Evolutionary conservation across 2,113 vertebrate genomes (phyloP).

Genomic region (Cinclus cinclus): DNA sequence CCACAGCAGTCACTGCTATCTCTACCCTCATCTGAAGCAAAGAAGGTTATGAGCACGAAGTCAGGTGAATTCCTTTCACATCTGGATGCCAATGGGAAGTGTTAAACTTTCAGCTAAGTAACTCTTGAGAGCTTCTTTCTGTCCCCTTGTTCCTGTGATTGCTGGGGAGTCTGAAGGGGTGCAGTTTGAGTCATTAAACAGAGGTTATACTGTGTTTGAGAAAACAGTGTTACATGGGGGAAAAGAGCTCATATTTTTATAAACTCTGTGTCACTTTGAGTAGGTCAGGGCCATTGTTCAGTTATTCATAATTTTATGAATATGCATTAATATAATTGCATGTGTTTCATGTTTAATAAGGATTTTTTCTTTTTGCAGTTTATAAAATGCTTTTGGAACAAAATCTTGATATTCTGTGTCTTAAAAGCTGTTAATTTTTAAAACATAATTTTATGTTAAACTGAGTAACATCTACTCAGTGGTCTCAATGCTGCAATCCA

Average conservation of each 20-base stretch:
- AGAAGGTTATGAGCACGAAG: neutral
- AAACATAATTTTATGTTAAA: neutral
- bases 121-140: neutral
- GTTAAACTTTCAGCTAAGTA: neutral
- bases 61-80: neutral
- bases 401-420: neutral
- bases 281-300: neutral
- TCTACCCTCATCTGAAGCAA: neutral
- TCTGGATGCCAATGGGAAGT: neutral
- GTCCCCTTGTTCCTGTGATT: neutral
- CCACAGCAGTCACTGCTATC: neutral
- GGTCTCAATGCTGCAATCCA: fast-evolving
- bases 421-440: neutral
- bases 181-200: neutral
- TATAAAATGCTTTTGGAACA: neutral
- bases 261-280: neutral
- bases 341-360: neutral
- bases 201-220: neutral
- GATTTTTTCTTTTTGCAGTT: neutral
- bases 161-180: neutral
- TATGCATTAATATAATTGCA: neutral
- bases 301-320: neutral
- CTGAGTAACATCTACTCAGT: neutral
- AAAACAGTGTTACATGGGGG: neutral
- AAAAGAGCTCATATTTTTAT: neutral